phyloP scores from a whole-genome alignment of 1,140 invertebrate genomes.

The Cyclina sinensis region DNA sequence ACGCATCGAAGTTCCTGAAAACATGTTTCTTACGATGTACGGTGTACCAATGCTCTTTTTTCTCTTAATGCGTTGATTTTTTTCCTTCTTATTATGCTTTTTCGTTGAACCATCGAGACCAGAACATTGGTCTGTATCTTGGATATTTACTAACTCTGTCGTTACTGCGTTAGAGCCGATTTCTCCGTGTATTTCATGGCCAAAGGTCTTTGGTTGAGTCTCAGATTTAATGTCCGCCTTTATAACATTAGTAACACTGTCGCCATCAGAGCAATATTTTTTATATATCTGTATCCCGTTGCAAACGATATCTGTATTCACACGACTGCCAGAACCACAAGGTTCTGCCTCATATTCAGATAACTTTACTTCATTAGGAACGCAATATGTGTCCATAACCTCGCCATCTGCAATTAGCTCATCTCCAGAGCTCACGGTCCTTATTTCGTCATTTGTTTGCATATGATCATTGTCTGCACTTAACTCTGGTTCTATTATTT shows the following conservation, averaged over 20 bases:
- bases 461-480: background rate
- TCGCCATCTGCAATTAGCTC: background rate
- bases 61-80: background rate
- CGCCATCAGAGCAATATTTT: too few relatives aligned
- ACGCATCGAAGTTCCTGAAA: background rate
- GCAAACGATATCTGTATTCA: background rate
- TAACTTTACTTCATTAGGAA: background rate
- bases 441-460: background rate
- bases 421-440: too few relatives aligned
- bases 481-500: background rate
- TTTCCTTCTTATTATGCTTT: background rate
- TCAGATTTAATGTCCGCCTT: too few relatives aligned
- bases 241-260: too few relatives aligned
- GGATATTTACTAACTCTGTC: background rate
- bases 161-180: background rate
- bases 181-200: too few relatives aligned
- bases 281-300: background rate
- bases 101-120: too few relatives aligned
- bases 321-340: background rate
- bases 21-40: background rate
- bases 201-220: too few relatives aligned
- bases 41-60: background rate
- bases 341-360: background rate
- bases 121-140: background rate
- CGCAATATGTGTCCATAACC: background rate